These are phyloP conservation scores for Athripsodes cinereus DNA, from an alignment of 2,888 invertebrate genomes.

Conservation along the genomic window DNA sequence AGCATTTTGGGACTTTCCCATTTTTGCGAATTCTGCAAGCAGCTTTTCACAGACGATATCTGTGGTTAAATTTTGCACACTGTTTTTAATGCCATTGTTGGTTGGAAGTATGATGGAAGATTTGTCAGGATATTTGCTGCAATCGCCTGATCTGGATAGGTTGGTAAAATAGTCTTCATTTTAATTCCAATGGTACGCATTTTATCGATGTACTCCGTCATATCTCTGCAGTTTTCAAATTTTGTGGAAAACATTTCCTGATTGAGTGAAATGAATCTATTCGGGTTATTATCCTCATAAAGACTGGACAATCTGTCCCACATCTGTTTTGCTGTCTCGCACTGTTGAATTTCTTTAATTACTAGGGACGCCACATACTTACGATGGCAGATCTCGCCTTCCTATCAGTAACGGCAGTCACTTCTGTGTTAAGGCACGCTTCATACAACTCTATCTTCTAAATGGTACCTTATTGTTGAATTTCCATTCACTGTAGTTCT, in stretches of 20 bases:
- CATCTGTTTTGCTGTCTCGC: neutral
- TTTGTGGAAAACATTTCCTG: slow-evolving; percentile 1
- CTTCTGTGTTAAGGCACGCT: neutral
- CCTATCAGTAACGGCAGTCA: neutral
- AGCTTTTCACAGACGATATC: slow-evolving; percentile 1
- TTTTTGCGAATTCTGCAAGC: neutral
- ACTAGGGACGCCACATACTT: neutral
- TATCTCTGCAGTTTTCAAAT: too few relatives aligned
- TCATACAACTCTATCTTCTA: neutral
- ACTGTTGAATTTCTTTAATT: neutral
- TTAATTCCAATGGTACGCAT: neutral
- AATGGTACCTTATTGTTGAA: neutral
- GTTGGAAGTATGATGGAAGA: neutral
- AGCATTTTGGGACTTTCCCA: neutral
- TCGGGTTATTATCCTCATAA: neutral
- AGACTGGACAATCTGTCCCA: neutral
- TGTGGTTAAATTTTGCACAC: neutral
- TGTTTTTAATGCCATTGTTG: slow-evolving; percentile 3
- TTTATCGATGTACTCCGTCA: neutral
- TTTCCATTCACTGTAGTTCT: slow-evolving; percentile 1
- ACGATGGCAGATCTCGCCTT: slow-evolving; percentile 1
- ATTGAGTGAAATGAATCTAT: neutral
- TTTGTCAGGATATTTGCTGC: slow-evolving; percentile 1
- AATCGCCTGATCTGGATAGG: neutral
- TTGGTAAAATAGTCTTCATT: slow-evolving; percentile 1